Percentiles rank a stretch among this genome's conserved stretches.
These are phyloP conservation scores for Thalassophryne amazonica DNA, from an alignment of 2,797 vertebrate genomes.

Conservation along the genomic window DNA sequence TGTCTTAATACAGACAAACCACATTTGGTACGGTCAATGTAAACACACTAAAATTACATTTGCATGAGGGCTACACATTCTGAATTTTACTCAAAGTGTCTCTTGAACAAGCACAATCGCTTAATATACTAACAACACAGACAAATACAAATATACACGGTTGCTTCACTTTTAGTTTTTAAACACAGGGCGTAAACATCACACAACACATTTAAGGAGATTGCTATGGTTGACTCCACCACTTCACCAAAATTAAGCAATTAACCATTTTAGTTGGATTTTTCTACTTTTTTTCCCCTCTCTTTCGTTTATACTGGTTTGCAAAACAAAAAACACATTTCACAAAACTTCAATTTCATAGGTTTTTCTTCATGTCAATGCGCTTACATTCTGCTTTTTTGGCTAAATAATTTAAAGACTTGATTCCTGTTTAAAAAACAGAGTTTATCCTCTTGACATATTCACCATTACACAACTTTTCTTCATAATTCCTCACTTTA, in stretches of 20 bases:
- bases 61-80: neutral
- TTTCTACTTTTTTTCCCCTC: conserved; percentile 10
- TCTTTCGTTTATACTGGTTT: no score
- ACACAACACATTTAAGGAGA: conserved; percentile 18
- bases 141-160: conserved; percentile 1
- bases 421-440: conserved; percentile 1
- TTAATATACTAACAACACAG: conserved; percentile 11
- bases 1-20: conserved; percentile 5
- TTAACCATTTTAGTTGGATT: conserved; percentile 8
- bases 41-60: neutral
- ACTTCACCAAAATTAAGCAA: conserved; percentile 15
- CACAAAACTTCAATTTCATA: no score
- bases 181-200: conserved; percentile 8
- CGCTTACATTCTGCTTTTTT: conserved; percentile 18
- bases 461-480: neutral
- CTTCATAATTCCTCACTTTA: neutral
- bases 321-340: no score
- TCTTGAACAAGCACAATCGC: neutral
- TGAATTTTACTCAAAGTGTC: neutral
- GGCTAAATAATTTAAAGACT: conserved; percentile 32
- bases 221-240: conserved; percentile 8
- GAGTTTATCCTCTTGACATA: no score
- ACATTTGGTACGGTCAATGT: neutral
- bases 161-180: conserved; percentile 23
- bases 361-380: neutral